Percentiles rank a stretch among this genome's conserved stretches.
Evolutionary conservation across 2,888 invertebrate genomes (phyloP).

Genomic region (Nasonia oneida): DNA sequence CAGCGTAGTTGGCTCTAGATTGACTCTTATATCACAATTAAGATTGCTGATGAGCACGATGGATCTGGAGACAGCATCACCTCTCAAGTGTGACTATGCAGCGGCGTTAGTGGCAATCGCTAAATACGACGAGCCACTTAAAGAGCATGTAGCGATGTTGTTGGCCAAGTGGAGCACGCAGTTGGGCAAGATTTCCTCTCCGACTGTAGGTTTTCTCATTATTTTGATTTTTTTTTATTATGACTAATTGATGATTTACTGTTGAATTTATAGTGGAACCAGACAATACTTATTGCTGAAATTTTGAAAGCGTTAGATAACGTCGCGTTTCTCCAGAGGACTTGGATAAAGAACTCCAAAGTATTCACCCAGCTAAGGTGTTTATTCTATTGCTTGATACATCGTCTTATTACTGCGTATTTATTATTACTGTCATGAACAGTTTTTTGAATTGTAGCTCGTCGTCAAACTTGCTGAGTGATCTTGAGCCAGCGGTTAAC

Average conservation of each 20-base stretch:
- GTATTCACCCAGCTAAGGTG: conserved; percentile 71
- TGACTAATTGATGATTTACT: background rate
- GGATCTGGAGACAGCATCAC: conserved; percentile 71
- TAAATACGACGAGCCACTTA: conserved; percentile 66
- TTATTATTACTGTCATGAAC: conserved; percentile 22
- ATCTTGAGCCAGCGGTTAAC: conserved; percentile 75
- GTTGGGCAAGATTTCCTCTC: conserved; percentile 53
- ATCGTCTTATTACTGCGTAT: background rate
- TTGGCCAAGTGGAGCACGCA: conserved; percentile 75
- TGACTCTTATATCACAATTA: conserved; percentile 71
- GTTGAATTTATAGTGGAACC: conserved; percentile 70
- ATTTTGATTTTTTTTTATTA: background rate
- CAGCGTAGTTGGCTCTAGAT: conserved; percentile 70
- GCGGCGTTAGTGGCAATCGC: conserved; percentile 72
- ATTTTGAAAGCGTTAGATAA: conserved; percentile 68
- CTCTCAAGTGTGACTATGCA: conserved; percentile 74
- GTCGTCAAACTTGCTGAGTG: conserved; percentile 80
- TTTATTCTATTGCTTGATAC: background rate
- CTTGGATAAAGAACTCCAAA: conserved; percentile 67
- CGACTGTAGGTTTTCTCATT: conserved; percentile 41
- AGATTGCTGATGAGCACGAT: conserved; percentile 72
- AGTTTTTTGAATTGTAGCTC: conserved; percentile 72
- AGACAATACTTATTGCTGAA: conserved; percentile 71
- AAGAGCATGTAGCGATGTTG: conserved; percentile 67
- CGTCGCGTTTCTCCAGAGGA: conserved; percentile 65